Percentiles rank a stretch among this genome's conserved stretches.
phyloP scores from a whole-genome alignment of 1,140 invertebrate species.

The Ptiloglossa arizonensis region DNA sequence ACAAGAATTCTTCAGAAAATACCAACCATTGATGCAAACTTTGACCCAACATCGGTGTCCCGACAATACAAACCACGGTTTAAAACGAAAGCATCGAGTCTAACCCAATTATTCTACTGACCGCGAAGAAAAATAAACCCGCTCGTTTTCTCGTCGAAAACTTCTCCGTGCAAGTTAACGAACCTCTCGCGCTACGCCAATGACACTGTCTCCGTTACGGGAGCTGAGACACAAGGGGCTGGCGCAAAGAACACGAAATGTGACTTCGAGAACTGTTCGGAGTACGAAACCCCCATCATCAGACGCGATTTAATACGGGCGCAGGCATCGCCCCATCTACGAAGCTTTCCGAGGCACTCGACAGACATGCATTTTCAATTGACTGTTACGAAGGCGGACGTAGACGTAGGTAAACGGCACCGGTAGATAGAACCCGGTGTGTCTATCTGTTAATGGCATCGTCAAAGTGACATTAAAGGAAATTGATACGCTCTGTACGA shows the following conservation, averaged over 20 bases:
- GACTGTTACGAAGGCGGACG: slow-evolving; percentile 21
- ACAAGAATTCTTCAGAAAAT: too few relatives aligned
- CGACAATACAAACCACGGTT: too few relatives aligned
- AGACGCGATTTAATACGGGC: slow-evolving; percentile 4
- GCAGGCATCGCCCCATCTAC: neutral
- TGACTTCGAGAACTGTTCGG: neutral
- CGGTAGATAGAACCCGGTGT: slow-evolving; percentile 23
- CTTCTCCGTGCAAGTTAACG: too few relatives aligned
- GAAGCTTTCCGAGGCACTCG: neutral
- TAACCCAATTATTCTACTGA: too few relatives aligned
- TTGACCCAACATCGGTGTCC: too few relatives aligned
- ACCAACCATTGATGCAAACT: too few relatives aligned
- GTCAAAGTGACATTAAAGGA: slow-evolving; percentile 58
- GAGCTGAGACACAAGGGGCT: too few relatives aligned
- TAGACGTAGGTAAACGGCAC: slow-evolving; percentile 41
- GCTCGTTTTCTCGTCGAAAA: too few relatives aligned
- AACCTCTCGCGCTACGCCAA: too few relatives aligned
- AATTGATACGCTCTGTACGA: slow-evolving; percentile 45
- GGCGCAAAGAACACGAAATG: neutral
- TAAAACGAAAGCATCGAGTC: too few relatives aligned
- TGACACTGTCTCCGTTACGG: too few relatives aligned
- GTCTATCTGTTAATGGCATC: slow-evolving; percentile 54
- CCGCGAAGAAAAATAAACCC: too few relatives aligned
- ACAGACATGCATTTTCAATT: slow-evolving; percentile 32
- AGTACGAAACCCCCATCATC: neutral